Percentiles rank a stretch among this genome's conserved stretches.
Evolutionary conservation across 2,888 invertebrate species (phyloP).

Genomic region (Formica aserva): DNA sequence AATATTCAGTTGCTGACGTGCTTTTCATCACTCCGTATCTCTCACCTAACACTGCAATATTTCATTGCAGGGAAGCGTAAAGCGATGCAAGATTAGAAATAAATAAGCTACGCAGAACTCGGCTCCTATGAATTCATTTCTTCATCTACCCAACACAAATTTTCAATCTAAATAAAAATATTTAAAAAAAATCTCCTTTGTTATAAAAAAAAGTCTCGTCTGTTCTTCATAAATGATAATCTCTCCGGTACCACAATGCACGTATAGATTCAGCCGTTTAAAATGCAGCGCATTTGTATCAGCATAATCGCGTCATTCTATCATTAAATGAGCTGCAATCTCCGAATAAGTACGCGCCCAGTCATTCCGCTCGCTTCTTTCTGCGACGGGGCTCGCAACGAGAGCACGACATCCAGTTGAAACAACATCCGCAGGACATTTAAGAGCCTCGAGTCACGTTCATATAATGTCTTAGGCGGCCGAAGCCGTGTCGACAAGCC

Average conservation of each 20-base stretch:
- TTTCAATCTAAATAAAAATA: not conserved
- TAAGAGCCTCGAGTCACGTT: conserved; percentile 68
- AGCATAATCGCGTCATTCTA: not conserved
- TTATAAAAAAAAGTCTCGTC: not conserved
- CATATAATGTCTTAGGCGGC: conserved; percentile 78
- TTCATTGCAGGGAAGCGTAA: not conserved
- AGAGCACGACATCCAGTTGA: conserved; percentile 35
- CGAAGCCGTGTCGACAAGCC: conserved; percentile 74
- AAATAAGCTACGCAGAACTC: not conserved
- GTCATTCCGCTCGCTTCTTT: conserved; percentile 23
- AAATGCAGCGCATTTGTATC: not conserved
- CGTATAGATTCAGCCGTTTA: not conserved
- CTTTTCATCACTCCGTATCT: conserved; percentile 5
- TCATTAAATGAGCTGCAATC: not conserved
- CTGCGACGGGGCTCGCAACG: conserved; percentile 1
- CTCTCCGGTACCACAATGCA: not conserved
- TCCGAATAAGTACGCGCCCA: not conserved
- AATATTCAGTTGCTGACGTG: not conserved
- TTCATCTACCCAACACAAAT: not conserved
- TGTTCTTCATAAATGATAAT: not conserved
- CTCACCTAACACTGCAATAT: not conserved
- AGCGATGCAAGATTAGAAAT: not conserved
- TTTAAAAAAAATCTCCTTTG: not conserved
- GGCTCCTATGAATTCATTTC: not conserved
- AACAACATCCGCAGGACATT: conserved; percentile 60